These are phyloP conservation scores for Bagarius yarrelli DNA, from an alignment of 2,113 vertebrate genomes.

Conservation along the genomic window DNA sequence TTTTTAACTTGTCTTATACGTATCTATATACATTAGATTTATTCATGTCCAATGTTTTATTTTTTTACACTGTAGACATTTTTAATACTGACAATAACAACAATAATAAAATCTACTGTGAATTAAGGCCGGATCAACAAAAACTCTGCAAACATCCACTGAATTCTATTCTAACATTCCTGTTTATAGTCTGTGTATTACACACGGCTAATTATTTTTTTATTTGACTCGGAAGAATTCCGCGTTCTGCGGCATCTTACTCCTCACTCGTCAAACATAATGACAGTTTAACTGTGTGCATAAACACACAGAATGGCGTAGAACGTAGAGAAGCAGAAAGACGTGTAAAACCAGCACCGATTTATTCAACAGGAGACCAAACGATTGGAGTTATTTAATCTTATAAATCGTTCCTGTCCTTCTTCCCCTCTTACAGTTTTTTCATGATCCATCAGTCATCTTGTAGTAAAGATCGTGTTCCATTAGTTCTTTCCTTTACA, in stretches of 20 bases:
- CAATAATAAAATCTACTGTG: constrained; percentile 12
- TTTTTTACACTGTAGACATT: not conserved
- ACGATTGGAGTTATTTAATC: no score
- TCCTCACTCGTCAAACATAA: constrained; percentile 41
- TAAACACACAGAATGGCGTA: constrained; percentile 39
- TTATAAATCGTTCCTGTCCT: no score
- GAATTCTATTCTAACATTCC: constrained; percentile 35
- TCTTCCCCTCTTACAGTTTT: no score
- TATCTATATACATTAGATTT: not conserved
- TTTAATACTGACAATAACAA: not conserved
- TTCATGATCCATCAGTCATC: not conserved
- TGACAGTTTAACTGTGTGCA: constrained; percentile 51
- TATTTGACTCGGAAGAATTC: constrained; percentile 38
- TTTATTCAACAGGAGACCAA: no score
- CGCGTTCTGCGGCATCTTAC: constrained; percentile 29
- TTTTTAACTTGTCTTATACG: no score
- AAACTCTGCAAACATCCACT: not conserved
- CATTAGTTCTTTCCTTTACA: not conserved
- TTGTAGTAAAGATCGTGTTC: not conserved
- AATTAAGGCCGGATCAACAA: constrained; percentile 36
- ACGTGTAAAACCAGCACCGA: no score
- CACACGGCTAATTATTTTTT: constrained; percentile 40
- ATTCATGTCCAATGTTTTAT: not conserved
- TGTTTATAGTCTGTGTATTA: constrained; percentile 35
- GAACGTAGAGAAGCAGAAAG: no score